Percentiles rank a stretch among this genome's conserved stretches.
Evolutionary conservation across 1,140 invertebrate species (phyloP).

Genomic region (Solenopsis invicta): DNA sequence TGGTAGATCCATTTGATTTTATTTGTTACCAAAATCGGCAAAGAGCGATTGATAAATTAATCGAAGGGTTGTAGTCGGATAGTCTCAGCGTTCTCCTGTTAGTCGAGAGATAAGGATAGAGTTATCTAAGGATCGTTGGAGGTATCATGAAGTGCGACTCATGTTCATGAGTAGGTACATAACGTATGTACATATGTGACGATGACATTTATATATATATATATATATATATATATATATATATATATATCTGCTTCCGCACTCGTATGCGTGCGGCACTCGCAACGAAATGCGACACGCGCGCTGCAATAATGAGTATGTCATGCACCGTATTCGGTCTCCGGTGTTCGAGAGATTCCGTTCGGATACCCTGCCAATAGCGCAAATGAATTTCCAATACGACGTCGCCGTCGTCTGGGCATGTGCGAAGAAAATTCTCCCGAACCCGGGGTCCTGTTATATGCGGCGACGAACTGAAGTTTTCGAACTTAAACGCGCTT

Average conservation of each 20-base stretch:
- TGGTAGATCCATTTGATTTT: neutral
- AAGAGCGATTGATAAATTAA: neutral
- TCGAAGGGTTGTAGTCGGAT: conserved; percentile 4
- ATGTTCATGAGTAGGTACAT: conserved; percentile 60
- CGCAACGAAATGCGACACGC: conserved; percentile 31
- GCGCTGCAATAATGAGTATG: conserved; percentile 44
- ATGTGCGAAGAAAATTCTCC: conserved; percentile 33
- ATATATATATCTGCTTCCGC: conserved; percentile 32
- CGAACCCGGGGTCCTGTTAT: conserved; percentile 37
- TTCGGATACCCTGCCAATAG: neutral
- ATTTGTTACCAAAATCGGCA: neutral
- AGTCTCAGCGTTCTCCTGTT: conserved; percentile 59
- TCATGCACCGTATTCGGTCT: conserved; percentile 43
- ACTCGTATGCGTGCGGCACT: conserved; percentile 42
- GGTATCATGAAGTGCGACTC: conserved; percentile 62
- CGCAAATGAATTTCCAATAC: conserved; percentile 45
- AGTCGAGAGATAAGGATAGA: conserved; percentile 63
- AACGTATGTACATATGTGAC: conserved; percentile 63
- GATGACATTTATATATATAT: conserved; percentile 47
- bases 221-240: conserved; percentile 34
- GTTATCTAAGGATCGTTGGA: conserved; percentile 71
- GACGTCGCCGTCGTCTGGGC: neutral
- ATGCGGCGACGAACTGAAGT: conserved; percentile 28
- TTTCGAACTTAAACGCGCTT: conserved; percentile 43
- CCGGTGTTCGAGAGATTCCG: conserved; percentile 28